Conservation (phyloP, 1,140 invertebrate species). For the Leptoteleia sp. region DNA sequence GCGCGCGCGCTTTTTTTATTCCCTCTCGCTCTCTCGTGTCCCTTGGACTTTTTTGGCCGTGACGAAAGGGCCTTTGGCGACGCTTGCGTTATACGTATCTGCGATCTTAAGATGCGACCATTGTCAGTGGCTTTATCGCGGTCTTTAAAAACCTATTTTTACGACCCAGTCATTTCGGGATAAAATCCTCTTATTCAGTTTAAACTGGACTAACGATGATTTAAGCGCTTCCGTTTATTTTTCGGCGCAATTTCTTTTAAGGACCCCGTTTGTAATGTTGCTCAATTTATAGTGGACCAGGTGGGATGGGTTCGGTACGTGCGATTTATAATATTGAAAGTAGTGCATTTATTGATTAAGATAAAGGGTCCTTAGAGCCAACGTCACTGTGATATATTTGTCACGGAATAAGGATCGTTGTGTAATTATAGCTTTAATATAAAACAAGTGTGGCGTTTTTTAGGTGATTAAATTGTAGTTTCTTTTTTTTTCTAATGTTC, state of each 20-base stretch:
- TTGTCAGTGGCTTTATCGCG: conserved; percentile 50
- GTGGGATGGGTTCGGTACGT: too few relatives aligned
- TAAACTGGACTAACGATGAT: conserved; percentile 49
- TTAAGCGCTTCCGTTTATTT: conserved; percentile 30
- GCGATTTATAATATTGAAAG: too few relatives aligned
- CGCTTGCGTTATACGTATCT: conserved; percentile 54
- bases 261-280: too few relatives aligned
- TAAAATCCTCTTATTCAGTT: conserved; percentile 33
- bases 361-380: too few relatives aligned
- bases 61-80: conserved; percentile 53
- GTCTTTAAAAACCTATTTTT: conserved; percentile 61
- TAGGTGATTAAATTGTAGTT: too few relatives aligned
- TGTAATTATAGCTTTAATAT: too few relatives aligned
- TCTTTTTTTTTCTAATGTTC: too few relatives aligned
- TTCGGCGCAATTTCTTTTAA: not conserved
- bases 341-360: too few relatives aligned
- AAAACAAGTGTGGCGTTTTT: too few relatives aligned
- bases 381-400: too few relatives aligned
- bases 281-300: too few relatives aligned
- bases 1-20: conserved; percentile 34
- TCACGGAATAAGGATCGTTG: too few relatives aligned
- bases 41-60: conserved; percentile 34
- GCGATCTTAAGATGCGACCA: conserved; percentile 40
- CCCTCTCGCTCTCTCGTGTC: conserved; percentile 15
- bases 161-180: conserved; percentile 34